Conservation (phyloP, 2,113 vertebrate species). For the Pseudorhombus dupliciocellatus region DNA sequence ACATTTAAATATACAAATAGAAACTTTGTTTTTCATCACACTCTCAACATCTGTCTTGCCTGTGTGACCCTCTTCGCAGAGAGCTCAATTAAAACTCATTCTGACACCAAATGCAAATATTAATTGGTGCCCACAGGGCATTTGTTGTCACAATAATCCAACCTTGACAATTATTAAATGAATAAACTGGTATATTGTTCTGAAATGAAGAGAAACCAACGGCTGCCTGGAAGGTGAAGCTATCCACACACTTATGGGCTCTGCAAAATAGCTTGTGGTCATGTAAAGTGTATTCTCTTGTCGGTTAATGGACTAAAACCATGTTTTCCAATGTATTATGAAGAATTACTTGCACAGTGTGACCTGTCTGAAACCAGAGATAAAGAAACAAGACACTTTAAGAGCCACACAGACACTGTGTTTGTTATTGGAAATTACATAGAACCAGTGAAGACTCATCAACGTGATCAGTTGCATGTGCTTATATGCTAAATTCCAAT, state of each 20-base stretch:
- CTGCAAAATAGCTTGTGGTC: constrained; percentile 9
- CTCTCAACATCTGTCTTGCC: too few relatives aligned
- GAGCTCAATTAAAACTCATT: too few relatives aligned
- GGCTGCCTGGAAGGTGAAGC: background rate
- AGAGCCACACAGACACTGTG: background rate
- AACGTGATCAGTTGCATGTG: too few relatives aligned
- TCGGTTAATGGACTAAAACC: constrained; percentile 9
- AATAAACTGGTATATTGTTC: background rate
- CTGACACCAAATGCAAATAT: too few relatives aligned
- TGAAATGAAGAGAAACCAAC: constrained; percentile 9
- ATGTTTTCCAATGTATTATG: constrained; percentile 5
- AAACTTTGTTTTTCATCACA: too few relatives aligned
- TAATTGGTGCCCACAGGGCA: too few relatives aligned
- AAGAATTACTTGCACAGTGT: constrained; percentile 8
- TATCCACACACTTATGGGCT: constrained; percentile 2
- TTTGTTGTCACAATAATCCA: background rate
- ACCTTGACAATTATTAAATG: background rate
- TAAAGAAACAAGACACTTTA: constrained; percentile 4
- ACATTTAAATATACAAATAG: too few relatives aligned
- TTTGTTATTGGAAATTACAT: background rate
- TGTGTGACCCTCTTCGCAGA: too few relatives aligned
- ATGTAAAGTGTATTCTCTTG: constrained; percentile 3
- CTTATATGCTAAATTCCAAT: too few relatives aligned
- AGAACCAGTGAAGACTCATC: background rate
- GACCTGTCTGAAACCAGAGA: background rate